phyloP scores from a whole-genome alignment of 2,888 invertebrate species.

The Hoplodrina blanda region DNA sequence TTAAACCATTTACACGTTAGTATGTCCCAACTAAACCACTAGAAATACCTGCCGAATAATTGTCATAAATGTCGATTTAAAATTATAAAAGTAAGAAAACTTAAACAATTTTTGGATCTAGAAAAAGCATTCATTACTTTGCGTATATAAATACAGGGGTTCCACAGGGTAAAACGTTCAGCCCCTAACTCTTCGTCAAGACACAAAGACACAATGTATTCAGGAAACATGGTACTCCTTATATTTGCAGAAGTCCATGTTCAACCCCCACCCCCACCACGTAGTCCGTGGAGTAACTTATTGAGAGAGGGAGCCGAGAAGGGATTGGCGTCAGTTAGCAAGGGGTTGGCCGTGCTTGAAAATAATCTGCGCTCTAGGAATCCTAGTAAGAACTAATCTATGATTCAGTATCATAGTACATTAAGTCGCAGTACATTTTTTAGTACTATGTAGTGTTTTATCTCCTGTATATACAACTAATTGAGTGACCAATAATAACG shows the following conservation, averaged over 20 bases:
- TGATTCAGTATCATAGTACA: slow-evolving; percentile 17
- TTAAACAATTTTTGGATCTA: no score
- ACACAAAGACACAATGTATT: slow-evolving; percentile 3
- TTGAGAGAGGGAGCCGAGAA: slow-evolving; percentile 36
- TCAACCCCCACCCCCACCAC: slow-evolving; percentile 31
- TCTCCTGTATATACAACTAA: no score
- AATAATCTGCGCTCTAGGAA: slow-evolving; percentile 46
- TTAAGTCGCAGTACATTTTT: background rate
- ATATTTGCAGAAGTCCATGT: slow-evolving; percentile 52
- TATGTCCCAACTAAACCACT: background rate
- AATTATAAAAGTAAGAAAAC: no score
- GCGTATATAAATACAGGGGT: background rate
- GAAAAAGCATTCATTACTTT: background rate
- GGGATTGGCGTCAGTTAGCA: slow-evolving; percentile 46
- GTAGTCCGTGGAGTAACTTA: slow-evolving; percentile 38
- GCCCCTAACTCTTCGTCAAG: background rate
- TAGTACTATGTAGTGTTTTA: background rate
- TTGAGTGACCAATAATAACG: background rate
- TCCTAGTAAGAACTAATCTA: slow-evolving; percentile 39
- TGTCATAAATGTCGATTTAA: no score
- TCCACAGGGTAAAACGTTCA: background rate
- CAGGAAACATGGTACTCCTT: slow-evolving; percentile 30
- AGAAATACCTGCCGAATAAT: background rate
- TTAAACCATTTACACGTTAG: background rate
- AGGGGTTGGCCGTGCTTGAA: slow-evolving; percentile 47